Conservation (phyloP, 2,113 vertebrate species). For the Craseonycteris thonglongyai region DNA sequence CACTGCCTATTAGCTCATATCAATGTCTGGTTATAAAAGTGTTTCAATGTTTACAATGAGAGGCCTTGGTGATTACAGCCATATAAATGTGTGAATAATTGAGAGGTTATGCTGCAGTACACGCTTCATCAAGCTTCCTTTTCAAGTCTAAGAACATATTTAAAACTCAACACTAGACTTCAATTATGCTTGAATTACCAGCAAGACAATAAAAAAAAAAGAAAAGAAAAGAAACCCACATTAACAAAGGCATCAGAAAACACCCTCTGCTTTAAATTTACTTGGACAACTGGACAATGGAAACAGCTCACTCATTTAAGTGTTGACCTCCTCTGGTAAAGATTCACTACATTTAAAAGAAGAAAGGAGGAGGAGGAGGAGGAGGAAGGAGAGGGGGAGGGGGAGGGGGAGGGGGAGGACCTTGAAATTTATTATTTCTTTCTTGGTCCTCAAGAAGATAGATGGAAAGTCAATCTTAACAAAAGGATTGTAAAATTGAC, state of each 20-base stretch:
- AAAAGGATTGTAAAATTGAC: not conserved
- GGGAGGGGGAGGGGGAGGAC: too few relatives aligned
- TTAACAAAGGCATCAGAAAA: slow-evolving; percentile 79
- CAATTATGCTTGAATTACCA: slow-evolving; percentile 79
- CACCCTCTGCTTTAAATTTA: slow-evolving; percentile 75
- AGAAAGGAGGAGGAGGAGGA: not conserved
- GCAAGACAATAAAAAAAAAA: too few relatives aligned
- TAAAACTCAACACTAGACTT: slow-evolving; percentile 77
- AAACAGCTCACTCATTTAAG: slow-evolving; percentile 56
- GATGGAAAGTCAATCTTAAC: not conserved
- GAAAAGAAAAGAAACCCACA: slow-evolving; percentile 29
- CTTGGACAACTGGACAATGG: slow-evolving; percentile 75
- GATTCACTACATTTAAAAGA: slow-evolving; percentile 35
- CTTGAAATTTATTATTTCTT: slow-evolving; percentile 2
- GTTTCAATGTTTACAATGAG: slow-evolving; percentile 59
- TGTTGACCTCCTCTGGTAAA: slow-evolving; percentile 65
- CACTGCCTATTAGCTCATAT: slow-evolving; percentile 78
- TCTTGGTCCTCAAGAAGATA: slow-evolving; percentile 8
- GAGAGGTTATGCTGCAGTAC: slow-evolving; percentile 77
- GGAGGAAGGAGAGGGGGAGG: too few relatives aligned
- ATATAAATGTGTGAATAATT: slow-evolving; percentile 81
- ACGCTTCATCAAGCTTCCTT: slow-evolving; percentile 78
- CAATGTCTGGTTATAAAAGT: slow-evolving; percentile 74
- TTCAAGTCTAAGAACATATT: slow-evolving; percentile 75
- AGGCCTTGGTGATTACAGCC: slow-evolving; percentile 75